Evolutionary conservation across 2,113 vertebrate species (phyloP).

Genomic region (Onychorhynchus coronatus): DNA sequence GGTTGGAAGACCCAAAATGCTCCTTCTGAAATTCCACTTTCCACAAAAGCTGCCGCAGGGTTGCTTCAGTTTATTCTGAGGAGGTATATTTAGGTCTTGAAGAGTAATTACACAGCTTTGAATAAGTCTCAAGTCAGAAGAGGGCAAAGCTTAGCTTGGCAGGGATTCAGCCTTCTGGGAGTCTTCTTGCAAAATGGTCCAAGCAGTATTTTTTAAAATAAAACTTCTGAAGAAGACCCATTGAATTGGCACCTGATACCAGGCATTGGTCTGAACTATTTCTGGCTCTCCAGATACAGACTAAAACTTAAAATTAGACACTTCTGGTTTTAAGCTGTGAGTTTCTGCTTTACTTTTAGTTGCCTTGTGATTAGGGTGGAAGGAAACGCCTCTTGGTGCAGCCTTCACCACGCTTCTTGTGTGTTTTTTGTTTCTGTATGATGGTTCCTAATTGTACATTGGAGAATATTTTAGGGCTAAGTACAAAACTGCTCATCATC

Average conservation of each 20-base stretch:
- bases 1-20: neutral
- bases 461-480: conserved; percentile 28
- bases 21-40: neutral
- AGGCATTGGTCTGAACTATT: conserved; percentile 9
- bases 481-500: conserved; percentile 31
- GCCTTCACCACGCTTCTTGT: neutral
- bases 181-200: neutral
- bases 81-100: conserved; percentile 40
- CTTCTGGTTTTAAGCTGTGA: conserved; percentile 13
- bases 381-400: neutral
- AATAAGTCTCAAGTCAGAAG: conserved; percentile 19
- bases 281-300: conserved; percentile 11
- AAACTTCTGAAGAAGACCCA: neutral
- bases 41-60: neutral
- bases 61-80: conserved; percentile 5
- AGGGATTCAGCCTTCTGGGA: neutral
- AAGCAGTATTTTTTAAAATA: conserved; percentile 16
- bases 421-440: neutral
- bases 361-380: conserved; percentile 23
- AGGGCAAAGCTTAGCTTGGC: conserved; percentile 38
- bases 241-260: neutral
- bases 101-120: conserved; percentile 41
- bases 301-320: conserved; percentile 19
- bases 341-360: conserved; percentile 16
- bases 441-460: conserved; percentile 55